Evolutionary conservation across 2,888 invertebrate genomes (phyloP).

Genomic region (Calameuta idolon): DNA sequence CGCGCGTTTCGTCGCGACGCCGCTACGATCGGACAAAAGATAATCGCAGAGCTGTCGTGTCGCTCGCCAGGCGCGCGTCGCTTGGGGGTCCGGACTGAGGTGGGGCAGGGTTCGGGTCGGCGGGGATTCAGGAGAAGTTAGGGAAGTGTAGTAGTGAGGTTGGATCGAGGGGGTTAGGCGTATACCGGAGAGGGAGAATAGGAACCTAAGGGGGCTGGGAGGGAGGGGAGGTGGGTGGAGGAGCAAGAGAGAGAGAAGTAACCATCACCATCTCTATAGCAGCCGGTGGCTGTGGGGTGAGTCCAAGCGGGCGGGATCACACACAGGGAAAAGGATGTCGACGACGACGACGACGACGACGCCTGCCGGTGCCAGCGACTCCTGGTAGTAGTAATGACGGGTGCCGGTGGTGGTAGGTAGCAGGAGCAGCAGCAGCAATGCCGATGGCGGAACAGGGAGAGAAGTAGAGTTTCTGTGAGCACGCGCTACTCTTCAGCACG

Average conservation of each 20-base stretch:
- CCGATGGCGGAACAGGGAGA: slow-evolving; percentile 28
- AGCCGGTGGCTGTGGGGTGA: slow-evolving; percentile 7
- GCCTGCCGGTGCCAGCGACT: slow-evolving; percentile 4
- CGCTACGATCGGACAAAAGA: slow-evolving; percentile 36
- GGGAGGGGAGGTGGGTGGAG: slow-evolving; percentile 19
- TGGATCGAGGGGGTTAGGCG: slow-evolving; percentile 23
- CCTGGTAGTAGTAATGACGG: slow-evolving; percentile 13
- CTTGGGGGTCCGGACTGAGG: slow-evolving; percentile 25
- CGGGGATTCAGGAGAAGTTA: slow-evolving; percentile 42
- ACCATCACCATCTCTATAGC: not conserved
- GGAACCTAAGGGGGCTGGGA: slow-evolving; percentile 12
- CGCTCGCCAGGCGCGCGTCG: slow-evolving; percentile 24
- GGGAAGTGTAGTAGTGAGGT: slow-evolving; percentile 17
- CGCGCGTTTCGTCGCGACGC: slow-evolving; percentile 12
- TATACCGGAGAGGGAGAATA: slow-evolving; percentile 22
- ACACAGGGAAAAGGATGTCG: slow-evolving; percentile 15
- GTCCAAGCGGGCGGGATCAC: slow-evolving; percentile 12
- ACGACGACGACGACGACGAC: not conserved
- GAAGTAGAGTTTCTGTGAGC: slow-evolving; percentile 42
- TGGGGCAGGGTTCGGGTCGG: slow-evolving; percentile 30
- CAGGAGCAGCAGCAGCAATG: slow-evolving; percentile 30
- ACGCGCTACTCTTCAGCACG: slow-evolving; percentile 47
- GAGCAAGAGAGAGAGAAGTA: slow-evolving; percentile 27
- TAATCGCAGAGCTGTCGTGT: slow-evolving; percentile 34
- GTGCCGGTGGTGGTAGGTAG: slow-evolving; percentile 8